Conservation (phyloP, 2,113 vertebrate species). For the Nestor notabilis region DNA sequence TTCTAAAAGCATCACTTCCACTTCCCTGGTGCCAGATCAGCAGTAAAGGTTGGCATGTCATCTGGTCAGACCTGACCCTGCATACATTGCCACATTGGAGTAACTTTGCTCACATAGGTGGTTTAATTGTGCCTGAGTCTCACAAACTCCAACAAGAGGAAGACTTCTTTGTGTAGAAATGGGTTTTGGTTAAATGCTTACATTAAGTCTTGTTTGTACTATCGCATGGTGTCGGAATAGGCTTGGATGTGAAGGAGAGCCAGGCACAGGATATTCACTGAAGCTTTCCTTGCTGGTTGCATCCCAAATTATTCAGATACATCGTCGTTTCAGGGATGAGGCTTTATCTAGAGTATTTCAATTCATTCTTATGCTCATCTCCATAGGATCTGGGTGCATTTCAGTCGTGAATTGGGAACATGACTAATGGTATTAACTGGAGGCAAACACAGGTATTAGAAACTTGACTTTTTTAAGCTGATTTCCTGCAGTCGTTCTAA, state of each 20-base stretch:
- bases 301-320: not conserved
- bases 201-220: not conserved
- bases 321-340: not conserved
- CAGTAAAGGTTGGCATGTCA: conserved; percentile 39
- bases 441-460: conserved; percentile 42
- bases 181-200: conserved; percentile 1
- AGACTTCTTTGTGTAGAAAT: conserved; percentile 34
- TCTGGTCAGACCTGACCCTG: conserved; percentile 38
- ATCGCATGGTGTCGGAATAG: not conserved
- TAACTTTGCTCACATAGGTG: conserved; percentile 22
- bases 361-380: conserved; percentile 12
- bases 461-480: conserved; percentile 51
- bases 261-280: rapidly evolving
- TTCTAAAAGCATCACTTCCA: conserved; percentile 56
- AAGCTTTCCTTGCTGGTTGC: not conserved
- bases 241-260: not conserved
- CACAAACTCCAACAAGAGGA: not conserved
- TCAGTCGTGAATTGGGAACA: not conserved
- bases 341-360: conserved; percentile 30
- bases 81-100: conserved; percentile 23
- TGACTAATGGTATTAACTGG: conserved; percentile 56
- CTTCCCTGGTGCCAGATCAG: conserved; percentile 57
- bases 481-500: conserved; percentile 21
- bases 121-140: conserved; percentile 19
- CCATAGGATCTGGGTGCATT: not conserved